These are phyloP conservation scores for Ptyas mucosa DNA, from an alignment of 2,113 vertebrate species.

Conservation along the genomic window DNA sequence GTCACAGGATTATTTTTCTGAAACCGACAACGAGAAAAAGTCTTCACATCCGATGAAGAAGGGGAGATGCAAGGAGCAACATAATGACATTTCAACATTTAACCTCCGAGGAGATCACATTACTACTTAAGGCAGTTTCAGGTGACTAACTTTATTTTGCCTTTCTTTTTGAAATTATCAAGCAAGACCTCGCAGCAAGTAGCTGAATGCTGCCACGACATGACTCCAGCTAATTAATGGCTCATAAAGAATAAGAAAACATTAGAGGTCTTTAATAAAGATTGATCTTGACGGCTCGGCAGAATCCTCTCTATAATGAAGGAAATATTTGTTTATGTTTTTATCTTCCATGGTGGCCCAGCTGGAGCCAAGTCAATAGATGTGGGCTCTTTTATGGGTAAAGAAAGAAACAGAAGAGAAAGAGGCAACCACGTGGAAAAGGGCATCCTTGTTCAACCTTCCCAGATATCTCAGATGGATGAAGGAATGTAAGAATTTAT, in stretches of 20 bases:
- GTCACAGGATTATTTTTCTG: neutral
- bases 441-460: neutral
- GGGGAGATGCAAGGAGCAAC: neutral
- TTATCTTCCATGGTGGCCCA: neutral
- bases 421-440: neutral
- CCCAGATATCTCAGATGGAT: neutral
- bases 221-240: neutral
- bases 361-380: slow-evolving; percentile 22
- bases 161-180: neutral
- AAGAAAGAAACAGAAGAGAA: neutral
- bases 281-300: neutral
- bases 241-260: neutral
- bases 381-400: slow-evolving; percentile 5
- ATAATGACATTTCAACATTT: neutral
- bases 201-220: neutral
- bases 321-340: slow-evolving; percentile 1
- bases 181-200: neutral
- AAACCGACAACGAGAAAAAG: neutral
- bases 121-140: neutral
- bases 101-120: neutral
- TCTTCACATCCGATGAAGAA: neutral
- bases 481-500: neutral
- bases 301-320: neutral
- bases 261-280: neutral
- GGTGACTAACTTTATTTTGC: neutral